Percentiles rank a stretch among this genome's conserved stretches.
Evolutionary conservation across 2,113 vertebrate species (phyloP).

Genomic region (Rhodinocichla rosea): DNA sequence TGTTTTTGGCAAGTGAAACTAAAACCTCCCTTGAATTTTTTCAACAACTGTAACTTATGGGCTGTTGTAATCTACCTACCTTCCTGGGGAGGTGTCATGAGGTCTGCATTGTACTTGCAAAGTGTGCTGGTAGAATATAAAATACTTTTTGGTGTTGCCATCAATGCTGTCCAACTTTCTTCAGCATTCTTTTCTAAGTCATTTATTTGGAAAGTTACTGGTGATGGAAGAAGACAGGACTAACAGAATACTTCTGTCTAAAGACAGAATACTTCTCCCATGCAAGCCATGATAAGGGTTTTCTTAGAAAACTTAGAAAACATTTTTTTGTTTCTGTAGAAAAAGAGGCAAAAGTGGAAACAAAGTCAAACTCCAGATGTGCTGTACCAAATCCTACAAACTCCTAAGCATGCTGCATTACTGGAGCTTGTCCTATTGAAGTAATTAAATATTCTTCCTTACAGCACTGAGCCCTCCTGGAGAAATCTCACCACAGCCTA

Average conservation of each 20-base stretch:
- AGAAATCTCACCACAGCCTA: neutral
- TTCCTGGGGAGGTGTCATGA: neutral
- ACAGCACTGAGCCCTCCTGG: neutral
- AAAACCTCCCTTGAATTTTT: neutral
- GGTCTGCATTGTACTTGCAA: neutral
- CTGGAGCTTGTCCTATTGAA: neutral
- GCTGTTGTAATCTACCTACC: neutral
- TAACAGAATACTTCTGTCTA: neutral
- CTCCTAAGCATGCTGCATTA: neutral
- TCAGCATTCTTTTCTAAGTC: neutral
- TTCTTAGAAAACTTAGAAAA: neutral
- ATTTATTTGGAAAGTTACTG: neutral
- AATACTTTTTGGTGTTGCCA: neutral
- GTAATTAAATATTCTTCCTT: neutral
- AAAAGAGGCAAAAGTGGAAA: neutral
- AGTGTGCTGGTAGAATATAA: neutral
- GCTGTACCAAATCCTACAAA: neutral
- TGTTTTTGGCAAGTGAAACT: neutral
- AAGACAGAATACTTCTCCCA: neutral
- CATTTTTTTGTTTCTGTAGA: neutral
- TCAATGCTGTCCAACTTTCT: neutral
- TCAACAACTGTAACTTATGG: neutral
- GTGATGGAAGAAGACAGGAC: neutral
- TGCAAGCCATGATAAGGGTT: neutral
- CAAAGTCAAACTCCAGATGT: neutral